phyloP scores from a whole-genome alignment of 2,113 vertebrate genomes.

The Tetrax tetrax region DNA sequence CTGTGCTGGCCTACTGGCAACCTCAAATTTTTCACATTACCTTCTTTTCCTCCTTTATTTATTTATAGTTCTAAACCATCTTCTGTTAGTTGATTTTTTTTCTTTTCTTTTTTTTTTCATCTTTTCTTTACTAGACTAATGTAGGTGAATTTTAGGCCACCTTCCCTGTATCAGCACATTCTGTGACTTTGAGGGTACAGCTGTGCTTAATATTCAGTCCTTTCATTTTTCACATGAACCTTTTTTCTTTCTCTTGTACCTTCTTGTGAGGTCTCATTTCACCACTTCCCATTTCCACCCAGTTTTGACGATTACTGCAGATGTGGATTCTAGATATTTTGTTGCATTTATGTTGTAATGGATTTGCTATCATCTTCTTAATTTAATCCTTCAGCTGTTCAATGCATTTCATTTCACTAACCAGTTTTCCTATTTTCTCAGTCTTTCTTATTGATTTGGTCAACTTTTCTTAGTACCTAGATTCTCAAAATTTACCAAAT shows the following conservation, averaged over 20 bases:
- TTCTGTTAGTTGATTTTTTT: background rate
- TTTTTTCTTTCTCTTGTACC: background rate
- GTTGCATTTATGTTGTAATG: background rate
- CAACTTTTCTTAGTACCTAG: background rate
- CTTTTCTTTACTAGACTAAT: background rate
- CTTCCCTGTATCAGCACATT: background rate
- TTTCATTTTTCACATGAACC: background rate
- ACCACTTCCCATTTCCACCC: background rate
- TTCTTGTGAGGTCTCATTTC: background rate
- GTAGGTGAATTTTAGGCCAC: background rate
- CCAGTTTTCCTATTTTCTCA: background rate
- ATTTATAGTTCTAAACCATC: background rate
- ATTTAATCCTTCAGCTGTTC: background rate
- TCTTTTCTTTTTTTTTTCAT: no score
- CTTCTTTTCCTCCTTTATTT: background rate
- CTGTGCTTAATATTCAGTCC: background rate
- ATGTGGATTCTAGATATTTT: background rate
- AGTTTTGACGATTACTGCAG: background rate
- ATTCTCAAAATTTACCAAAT: background rate
- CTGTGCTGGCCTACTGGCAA: background rate
- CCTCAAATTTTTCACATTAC: background rate
- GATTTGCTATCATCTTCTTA: background rate
- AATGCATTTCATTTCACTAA: background rate
- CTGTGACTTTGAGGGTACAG: background rate
- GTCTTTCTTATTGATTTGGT: background rate